Evolutionary conservation across 2,113 vertebrate species (phyloP).

Genomic region (Delphinus delphis): DNA sequence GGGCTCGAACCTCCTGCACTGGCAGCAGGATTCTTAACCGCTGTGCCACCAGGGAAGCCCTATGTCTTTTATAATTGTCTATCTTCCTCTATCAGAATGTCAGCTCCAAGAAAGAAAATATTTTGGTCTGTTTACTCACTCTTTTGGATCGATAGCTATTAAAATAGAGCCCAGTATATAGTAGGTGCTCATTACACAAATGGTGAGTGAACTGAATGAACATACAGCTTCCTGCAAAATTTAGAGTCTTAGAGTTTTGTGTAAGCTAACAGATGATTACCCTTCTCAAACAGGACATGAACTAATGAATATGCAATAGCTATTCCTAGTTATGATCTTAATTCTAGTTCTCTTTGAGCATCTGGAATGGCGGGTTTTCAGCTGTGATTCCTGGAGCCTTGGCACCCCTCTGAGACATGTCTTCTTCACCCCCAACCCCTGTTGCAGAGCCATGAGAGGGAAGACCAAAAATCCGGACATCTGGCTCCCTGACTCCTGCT

Average conservation of each 20-base stretch:
- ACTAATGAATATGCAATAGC: background rate
- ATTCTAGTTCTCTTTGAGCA: background rate
- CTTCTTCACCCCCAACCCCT: background rate
- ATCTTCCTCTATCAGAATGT: conserved; percentile 4
- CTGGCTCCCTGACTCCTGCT: background rate
- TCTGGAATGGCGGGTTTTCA: background rate
- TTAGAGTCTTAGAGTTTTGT: background rate
- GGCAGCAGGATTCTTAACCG: too few species aligned
- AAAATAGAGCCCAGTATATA: background rate
- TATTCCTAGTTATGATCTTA: background rate
- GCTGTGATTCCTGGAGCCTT: background rate
- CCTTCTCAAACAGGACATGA: background rate
- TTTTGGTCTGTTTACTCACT: background rate
- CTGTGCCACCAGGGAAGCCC: too few species aligned
- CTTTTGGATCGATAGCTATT: background rate
- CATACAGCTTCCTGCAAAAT: background rate
- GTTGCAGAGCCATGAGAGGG: background rate
- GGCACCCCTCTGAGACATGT: background rate
- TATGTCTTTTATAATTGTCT: background rate
- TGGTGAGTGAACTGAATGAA: background rate
- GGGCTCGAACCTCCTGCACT: too few species aligned
- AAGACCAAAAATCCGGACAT: background rate
- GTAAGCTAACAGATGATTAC: background rate
- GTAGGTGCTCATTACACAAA: background rate
- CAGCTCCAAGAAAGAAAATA: conserved; percentile 17